phyloP scores from a whole-genome alignment of 1,140 invertebrate species.

The Cataglyphis hispanica region DNA sequence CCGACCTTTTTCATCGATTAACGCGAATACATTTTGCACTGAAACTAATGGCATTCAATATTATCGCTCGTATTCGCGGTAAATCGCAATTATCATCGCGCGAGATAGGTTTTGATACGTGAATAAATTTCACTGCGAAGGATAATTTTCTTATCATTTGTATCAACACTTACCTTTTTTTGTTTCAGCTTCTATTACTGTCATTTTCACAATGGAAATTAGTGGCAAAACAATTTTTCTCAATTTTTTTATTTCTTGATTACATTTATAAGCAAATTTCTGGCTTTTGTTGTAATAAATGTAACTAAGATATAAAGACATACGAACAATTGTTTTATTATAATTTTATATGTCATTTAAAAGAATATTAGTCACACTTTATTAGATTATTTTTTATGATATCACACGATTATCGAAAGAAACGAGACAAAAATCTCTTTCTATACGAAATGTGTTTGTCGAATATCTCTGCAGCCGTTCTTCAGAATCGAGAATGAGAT shows the following conservation, averaged over 20 bases:
- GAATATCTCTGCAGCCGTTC: not conserved
- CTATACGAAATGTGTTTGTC: not conserved
- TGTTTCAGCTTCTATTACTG: not conserved
- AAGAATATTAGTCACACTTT: not conserved
- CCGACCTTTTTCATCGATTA: conserved; percentile 40
- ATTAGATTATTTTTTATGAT: not conserved
- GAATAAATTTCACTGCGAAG: not conserved
- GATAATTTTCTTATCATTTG: conserved; percentile 1
- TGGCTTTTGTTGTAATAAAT: not conserved
- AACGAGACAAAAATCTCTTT: too few relatives aligned
- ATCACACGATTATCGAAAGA: not conserved
- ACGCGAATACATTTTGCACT: conserved; percentile 37
- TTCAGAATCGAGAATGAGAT: not conserved
- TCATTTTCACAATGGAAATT: not conserved
- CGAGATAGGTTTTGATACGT: not conserved
- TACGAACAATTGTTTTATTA: not conserved
- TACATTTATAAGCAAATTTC: not conserved
- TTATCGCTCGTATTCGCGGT: not conserved
- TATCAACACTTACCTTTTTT: not conserved
- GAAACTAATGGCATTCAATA: conserved; percentile 13
- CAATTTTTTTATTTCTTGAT: not conserved
- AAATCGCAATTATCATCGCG: conserved; percentile 35
- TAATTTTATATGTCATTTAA: not conserved
- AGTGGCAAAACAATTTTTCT: not conserved
- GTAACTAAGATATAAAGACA: not conserved